Base-by-base conservation (phyloP, 2,888 invertebrate genomes). In the Polymixis flavicincta region DNA sequence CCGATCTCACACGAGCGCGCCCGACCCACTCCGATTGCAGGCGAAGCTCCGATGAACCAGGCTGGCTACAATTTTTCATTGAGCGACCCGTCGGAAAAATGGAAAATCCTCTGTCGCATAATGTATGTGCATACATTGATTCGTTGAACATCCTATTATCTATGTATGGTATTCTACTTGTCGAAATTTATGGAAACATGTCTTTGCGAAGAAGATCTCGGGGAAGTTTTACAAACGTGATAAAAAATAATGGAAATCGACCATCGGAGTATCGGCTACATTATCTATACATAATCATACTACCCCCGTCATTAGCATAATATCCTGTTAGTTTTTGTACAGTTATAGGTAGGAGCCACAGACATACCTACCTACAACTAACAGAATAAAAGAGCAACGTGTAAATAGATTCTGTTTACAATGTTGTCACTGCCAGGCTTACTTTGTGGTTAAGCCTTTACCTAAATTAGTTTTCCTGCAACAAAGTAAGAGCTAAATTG, bases 1-100 rank as follows among this genome's bases (percentile, higher is more conserved):
- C 89, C 94, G 93, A 92, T 64, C 72, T 66, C 67, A 63, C 77
- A 86, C 92, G 91, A 92, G 50, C 70, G 48, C 50, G 22, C 67
- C 83, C 83, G 87, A 85, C 54, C 61, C 52, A 66, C 71, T 70
- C 84, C 89, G 89, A 89, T 32, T 60, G 72, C 80, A 76, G 63
- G 83, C 80, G 76, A 83, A 74, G 63, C 64, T 66, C 67, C 60
- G 7, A 28, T 59, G 45, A 57, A 65, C 63, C 54, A 67, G 61
- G 48, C 64, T 80, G 66, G 50, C 5, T 37, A 37, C 37, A 72
- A 79, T 74, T 87, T 87, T 88, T 87, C 83, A 85, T 80, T 87
- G 65, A 71, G 55, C 42, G 73, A 59, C 60, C 75, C 74, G 67
- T 76, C 64, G 70, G 65, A 78, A 87, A 87, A 87, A 81, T 83